These are phyloP conservation scores for Bubo scandiacus DNA, from an alignment of 2,113 vertebrate species.

Conservation along the genomic window DNA sequence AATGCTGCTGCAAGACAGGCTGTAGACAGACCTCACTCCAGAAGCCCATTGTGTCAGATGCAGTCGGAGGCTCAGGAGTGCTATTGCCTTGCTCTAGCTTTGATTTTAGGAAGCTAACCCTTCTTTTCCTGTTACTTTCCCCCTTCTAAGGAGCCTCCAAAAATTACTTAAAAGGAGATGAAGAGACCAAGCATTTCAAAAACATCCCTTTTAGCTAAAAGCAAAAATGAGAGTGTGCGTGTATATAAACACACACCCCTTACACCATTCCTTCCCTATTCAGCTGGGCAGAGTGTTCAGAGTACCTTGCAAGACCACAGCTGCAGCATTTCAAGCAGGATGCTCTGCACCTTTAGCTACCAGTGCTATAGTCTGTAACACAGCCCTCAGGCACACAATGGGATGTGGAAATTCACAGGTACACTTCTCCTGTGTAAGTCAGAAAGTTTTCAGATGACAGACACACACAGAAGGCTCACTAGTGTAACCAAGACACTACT, in stretches of 20 bases:
- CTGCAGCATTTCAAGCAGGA: background rate
- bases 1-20: background rate
- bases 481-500: background rate
- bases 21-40: background rate
- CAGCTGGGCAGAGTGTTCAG: background rate
- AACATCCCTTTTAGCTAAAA: background rate
- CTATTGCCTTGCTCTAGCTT: background rate
- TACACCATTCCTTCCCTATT: background rate
- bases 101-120: background rate
- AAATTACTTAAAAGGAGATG: background rate
- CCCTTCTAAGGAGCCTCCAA: background rate
- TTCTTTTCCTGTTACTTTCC: background rate
- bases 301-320: background rate
- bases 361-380: background rate
- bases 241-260: background rate
- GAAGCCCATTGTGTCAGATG: rapidly evolving
- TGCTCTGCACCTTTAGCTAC: background rate
- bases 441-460: background rate
- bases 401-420: too few species aligned
- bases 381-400: background rate
- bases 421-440: background rate
- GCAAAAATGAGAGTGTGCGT: background rate
- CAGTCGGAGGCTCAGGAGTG: background rate
- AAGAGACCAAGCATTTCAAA: background rate
- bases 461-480: background rate